Evolutionary conservation across 2,113 vertebrate species (phyloP).

Genomic region (Clinocottus analis): DNA sequence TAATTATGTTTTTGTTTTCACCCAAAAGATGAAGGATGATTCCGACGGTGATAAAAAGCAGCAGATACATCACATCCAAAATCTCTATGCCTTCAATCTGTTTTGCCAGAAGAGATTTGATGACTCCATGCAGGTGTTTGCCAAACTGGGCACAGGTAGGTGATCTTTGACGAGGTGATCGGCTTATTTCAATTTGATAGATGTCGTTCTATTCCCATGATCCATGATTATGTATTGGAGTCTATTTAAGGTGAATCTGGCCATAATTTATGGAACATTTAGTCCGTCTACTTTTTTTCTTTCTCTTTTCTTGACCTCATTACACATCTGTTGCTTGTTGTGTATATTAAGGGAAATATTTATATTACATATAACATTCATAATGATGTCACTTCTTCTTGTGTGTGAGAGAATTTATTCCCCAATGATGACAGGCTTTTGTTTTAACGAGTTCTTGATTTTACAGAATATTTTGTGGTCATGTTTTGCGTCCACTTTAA

Average conservation of each 20-base stretch:
- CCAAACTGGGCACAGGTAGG: constrained; percentile 97
- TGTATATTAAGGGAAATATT: background rate
- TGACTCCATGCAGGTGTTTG: constrained; percentile 98
- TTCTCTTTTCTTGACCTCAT: background rate
- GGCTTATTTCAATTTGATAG: background rate
- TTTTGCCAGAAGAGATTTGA: constrained; percentile 99
- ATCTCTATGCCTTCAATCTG: constrained; percentile 97
- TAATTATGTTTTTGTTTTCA: background rate
- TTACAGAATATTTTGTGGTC: background rate
- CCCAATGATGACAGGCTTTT: background rate
- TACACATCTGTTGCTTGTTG: constrained; percentile 7
- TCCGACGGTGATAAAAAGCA: constrained; percentile 95
- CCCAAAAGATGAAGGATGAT: constrained; percentile 97
- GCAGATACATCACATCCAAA: constrained; percentile 98
- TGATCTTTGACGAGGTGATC: background rate
- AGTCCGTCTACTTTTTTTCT: background rate
- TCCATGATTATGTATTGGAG: background rate
- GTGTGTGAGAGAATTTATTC: background rate
- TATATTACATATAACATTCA: background rate
- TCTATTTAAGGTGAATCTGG: background rate
- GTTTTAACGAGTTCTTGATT: constrained; percentile 12
- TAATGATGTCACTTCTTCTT: background rate
- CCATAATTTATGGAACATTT: background rate
- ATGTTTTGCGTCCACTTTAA: background rate
- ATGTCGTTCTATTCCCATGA: background rate